Percentiles rank a stretch among this genome's conserved stretches.
Conservation (phyloP, 2,888 invertebrate species). For the Erpobdella octoculata region DNA sequence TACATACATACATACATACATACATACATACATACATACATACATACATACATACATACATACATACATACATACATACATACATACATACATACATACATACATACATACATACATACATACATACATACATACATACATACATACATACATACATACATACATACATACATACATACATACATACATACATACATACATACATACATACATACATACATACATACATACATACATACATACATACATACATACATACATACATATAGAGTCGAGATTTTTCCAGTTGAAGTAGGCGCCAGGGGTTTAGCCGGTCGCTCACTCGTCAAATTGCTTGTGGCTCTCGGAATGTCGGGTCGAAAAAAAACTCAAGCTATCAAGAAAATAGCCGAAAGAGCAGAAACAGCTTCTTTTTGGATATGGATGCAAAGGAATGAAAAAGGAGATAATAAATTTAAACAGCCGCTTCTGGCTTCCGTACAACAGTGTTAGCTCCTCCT, state of each 20-base stretch:
- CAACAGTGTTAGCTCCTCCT: no score
- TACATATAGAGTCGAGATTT: not conserved
- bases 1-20: constrained; percentile 7
- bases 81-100: constrained; percentile 14
- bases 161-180: constrained; percentile 16
- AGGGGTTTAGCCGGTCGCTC: no score
- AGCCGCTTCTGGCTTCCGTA: no score
- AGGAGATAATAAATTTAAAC: no score
- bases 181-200: constrained; percentile 10
- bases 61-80: constrained; percentile 19
- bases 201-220: constrained; percentile 4
- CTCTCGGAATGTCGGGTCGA: no score
- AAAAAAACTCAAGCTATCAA: no score
- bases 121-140: constrained; percentile 18
- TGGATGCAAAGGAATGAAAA: no score
- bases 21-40: not conserved
- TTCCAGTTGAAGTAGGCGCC: no score
- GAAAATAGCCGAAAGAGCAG: no score
- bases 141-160: constrained; percentile 19
- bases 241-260: not conserved
- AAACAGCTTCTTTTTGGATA: no score
- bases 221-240: not conserved
- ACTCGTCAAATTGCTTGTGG: no score
- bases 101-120: constrained; percentile 14
- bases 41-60: constrained; percentile 5